Evolutionary conservation across 1,140 invertebrate species (phyloP).

Genomic region (Saxidomus purpurata): DNA sequence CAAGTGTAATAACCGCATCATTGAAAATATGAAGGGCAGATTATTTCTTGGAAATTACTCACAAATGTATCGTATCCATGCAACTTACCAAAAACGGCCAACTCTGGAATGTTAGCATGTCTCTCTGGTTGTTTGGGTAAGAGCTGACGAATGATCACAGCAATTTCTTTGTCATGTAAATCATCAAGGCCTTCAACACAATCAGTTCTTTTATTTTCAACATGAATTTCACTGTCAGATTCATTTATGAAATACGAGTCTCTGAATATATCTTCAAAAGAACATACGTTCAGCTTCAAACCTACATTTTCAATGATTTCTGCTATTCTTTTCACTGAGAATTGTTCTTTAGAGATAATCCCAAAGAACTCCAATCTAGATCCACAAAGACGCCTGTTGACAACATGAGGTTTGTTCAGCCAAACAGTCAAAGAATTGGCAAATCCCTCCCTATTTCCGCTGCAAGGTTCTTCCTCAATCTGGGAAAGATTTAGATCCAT

Average conservation of each 20-base stretch:
- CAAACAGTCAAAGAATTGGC: conserved; percentile 83
- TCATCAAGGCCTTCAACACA: conserved; percentile 2
- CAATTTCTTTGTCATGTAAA: conserved; percentile 16
- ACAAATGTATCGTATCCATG: too few species aligned
- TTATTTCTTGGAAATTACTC: too few species aligned
- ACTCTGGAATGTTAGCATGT: conserved; percentile 76
- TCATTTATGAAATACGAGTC: background rate
- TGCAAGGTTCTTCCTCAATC: background rate
- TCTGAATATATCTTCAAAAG: background rate
- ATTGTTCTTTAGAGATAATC: background rate
- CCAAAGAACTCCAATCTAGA: conserved; percentile 70
- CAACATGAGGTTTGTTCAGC: conserved; percentile 86
- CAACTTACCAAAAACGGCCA: conserved; percentile 81
- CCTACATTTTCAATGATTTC: background rate
- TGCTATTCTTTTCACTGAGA: background rate
- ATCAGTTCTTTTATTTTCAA: background rate
- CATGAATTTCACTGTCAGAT: background rate
- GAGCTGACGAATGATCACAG: conserved; percentile 74
- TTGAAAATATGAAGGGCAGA: too few species aligned
- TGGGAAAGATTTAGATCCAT: background rate
- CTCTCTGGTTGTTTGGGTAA: conserved; percentile 79
- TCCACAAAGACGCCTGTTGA: conserved; percentile 85
- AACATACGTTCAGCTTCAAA: background rate
- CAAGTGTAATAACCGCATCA: too few species aligned
- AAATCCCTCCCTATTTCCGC: conserved; percentile 70